Evolutionary conservation across 2,797 vertebrate genomes (phyloP).

Genomic region (Spinus pinus): DNA sequence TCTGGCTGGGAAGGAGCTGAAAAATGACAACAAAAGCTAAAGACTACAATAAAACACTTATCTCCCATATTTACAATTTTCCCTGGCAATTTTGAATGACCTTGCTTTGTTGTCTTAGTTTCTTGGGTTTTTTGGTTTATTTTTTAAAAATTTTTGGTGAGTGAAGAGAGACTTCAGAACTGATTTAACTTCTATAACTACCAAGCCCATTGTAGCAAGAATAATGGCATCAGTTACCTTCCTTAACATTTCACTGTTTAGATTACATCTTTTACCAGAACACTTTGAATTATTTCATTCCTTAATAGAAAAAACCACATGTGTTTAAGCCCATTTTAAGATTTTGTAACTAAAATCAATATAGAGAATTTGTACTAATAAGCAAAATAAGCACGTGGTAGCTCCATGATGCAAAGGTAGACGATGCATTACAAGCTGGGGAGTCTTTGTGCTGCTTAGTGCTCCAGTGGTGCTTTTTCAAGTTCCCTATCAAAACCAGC

Average conservation of each 20-base stretch:
- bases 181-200: not conserved
- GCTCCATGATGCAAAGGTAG: not conserved
- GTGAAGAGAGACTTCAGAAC: not conserved
- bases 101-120: not conserved
- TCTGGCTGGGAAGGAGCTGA: not conserved
- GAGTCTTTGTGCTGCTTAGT: not conserved
- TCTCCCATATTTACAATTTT: not conserved
- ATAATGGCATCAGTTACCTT: not conserved
- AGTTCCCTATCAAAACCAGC: not conserved
- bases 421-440: not conserved
- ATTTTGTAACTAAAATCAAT: not conserved
- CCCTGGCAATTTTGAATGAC: not conserved
- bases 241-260: not conserved
- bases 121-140: fast-evolving
- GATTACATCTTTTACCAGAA: not conserved
- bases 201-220: not conserved
- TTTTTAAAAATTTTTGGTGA: not conserved
- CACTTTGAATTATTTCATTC: not conserved
- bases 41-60: not conserved
- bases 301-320: not conserved
- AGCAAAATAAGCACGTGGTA: not conserved
- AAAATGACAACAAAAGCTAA: not conserved
- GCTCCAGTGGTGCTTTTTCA: not conserved
- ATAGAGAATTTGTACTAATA: not conserved
- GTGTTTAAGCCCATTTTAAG: not conserved